Conservation (phyloP, 2,113 vertebrate species). For the Strigops habroptila region DNA sequence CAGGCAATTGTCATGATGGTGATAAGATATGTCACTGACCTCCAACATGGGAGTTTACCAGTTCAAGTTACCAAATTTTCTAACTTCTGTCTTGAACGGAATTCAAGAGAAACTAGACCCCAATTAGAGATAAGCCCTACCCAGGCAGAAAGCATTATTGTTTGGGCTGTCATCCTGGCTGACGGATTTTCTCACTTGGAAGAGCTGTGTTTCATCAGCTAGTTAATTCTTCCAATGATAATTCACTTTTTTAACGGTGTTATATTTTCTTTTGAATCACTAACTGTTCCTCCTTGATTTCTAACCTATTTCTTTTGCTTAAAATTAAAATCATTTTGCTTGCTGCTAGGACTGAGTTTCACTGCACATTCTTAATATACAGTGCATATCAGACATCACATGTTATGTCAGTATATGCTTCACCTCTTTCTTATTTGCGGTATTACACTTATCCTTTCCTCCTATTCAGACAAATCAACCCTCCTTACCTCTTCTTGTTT, state of each 20-base stretch:
- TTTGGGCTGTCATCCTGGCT: neutral
- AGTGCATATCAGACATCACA: neutral
- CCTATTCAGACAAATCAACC: neutral
- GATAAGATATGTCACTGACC: neutral
- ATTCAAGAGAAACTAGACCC: neutral
- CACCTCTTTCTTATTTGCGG: neutral
- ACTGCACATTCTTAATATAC: neutral
- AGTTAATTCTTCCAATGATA: neutral
- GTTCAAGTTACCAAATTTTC: conserved; percentile 14
- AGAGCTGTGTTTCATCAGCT: neutral
- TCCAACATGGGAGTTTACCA: neutral
- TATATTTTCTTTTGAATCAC: neutral
- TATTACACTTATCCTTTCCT: neutral
- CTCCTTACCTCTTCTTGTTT: neutral
- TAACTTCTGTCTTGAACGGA: neutral
- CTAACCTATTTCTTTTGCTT: neutral
- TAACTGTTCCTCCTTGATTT: neutral
- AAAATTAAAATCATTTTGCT: neutral
- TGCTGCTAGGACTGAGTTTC: neutral
- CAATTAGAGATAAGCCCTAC: neutral
- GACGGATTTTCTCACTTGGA: conserved; percentile 1
- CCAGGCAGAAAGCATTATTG: neutral
- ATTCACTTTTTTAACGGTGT: neutral
- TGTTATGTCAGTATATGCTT: neutral
- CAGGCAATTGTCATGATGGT: neutral